Percentiles rank a stretch among this genome's conserved stretches.
phyloP scores from a whole-genome alignment of 2,797 vertebrate genomes.

The Peromyscus aztecus region DNA sequence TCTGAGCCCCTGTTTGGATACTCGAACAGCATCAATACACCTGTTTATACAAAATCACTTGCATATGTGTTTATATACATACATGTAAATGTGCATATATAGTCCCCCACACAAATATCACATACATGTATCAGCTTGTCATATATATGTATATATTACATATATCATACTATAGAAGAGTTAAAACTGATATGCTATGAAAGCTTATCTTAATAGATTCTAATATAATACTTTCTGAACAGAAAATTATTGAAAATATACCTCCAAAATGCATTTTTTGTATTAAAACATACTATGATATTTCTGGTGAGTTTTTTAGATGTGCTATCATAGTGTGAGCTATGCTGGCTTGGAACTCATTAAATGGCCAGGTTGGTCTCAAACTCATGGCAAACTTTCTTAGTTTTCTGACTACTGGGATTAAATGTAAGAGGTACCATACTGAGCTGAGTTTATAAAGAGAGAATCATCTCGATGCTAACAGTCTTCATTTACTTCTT shows the following conservation, averaged over 20 bases:
- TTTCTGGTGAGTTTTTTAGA: neutral
- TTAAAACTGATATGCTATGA: neutral
- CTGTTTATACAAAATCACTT: neutral
- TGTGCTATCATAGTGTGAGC: neutral
- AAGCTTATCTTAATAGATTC: neutral
- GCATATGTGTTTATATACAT: neutral
- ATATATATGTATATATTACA: neutral
- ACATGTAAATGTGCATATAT: neutral
- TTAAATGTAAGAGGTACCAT: neutral
- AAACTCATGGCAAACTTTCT: neutral
- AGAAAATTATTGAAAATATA: conserved; percentile 25
- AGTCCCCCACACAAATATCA: neutral
- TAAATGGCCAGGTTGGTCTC: neutral
- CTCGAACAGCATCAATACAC: neutral
- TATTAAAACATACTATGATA: neutral
- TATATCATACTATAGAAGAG: neutral
- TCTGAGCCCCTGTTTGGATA: neutral
- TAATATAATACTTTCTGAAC: neutral
- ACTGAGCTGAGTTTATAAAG: neutral
- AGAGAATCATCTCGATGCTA: neutral
- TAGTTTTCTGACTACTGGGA: neutral
- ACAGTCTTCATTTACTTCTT: neutral
- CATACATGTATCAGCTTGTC: no score
- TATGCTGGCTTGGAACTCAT: neutral
- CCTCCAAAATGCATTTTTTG: neutral